Percentiles rank a stretch among this genome's conserved stretches.
phyloP scores from a whole-genome alignment of 2,797 vertebrate genomes.

The Microctenopoma steveboyesi region DNA sequence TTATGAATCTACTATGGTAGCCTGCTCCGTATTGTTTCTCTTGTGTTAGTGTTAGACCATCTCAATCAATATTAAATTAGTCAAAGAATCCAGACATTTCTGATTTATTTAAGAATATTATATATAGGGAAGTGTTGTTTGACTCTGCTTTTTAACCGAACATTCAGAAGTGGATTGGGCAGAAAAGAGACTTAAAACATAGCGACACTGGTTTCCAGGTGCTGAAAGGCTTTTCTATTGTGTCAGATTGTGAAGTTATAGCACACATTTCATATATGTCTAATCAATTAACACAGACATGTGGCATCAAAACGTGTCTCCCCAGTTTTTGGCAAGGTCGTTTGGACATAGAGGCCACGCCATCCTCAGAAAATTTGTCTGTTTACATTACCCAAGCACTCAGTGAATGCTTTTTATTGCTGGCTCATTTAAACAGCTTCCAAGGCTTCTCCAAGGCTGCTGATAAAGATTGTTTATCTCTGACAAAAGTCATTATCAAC shows the following conservation, averaged over 20 bases:
- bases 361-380: conserved; percentile 49
- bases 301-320: conserved; percentile 8
- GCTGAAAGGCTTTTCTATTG: not conserved
- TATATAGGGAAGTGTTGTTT: conserved; percentile 3
- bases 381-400: conserved; percentile 56
- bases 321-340: conserved; percentile 48
- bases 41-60: too few species aligned
- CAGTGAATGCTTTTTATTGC: conserved; percentile 48
- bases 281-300: conserved; percentile 27
- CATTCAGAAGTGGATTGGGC: too few species aligned
- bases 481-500: conserved; percentile 57
- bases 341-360: conserved; percentile 28
- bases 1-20: too few species aligned
- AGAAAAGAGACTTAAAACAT: too few species aligned
- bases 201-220: too few species aligned
- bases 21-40: not conserved
- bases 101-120: not conserved
- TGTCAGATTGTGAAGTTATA: conserved; percentile 3
- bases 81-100: too few species aligned
- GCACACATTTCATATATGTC: conserved; percentile 21
- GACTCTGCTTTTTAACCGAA: conserved; percentile 1
- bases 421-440: conserved; percentile 57
- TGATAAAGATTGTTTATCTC: conserved; percentile 62
- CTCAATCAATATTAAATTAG: too few species aligned
- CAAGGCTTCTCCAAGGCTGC: conserved; percentile 68